phyloP scores from a whole-genome alignment of 1,140 invertebrate genomes.

The Melitaea cinxia region DNA sequence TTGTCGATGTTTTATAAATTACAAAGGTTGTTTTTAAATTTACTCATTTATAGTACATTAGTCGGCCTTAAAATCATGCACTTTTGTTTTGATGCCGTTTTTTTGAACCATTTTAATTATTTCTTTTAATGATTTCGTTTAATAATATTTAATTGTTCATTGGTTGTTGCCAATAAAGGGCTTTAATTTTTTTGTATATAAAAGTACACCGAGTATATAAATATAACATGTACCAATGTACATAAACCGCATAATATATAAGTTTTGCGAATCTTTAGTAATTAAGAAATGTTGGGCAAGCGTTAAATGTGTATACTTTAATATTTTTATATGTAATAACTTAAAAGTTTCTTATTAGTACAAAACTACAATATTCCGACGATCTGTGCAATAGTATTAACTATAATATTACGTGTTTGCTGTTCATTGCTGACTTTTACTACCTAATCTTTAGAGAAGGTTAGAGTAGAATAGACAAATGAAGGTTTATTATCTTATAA shows the following conservation, averaged over 20 bases:
- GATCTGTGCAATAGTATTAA: background rate
- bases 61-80: too few relatives aligned
- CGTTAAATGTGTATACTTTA: conserved; percentile 21
- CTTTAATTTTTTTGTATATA: background rate
- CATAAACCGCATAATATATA: conserved; percentile 29
- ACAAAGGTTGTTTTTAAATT: background rate
- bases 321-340: conserved; percentile 24
- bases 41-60: too few relatives aligned
- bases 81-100: too few relatives aligned
- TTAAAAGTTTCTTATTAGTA: conserved; percentile 13
- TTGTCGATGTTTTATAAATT: too few relatives aligned
- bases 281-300: conserved; percentile 2
- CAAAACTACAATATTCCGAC: conserved; percentile 7
- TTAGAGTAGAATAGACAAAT: background rate
- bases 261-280: conserved; percentile 14
- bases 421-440: too few relatives aligned
- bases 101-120: background rate
- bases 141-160: background rate
- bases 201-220: conserved; percentile 15
- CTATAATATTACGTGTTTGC: background rate
- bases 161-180: conserved; percentile 1
- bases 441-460: background rate
- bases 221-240: conserved; percentile 1
- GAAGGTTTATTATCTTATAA: background rate
- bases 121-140: background rate